Percentiles rank a stretch among this genome's conserved stretches.
These are phyloP conservation scores for Mustelus asterias DNA, from an alignment of 2,113 vertebrate genomes.

Conservation along the genomic window DNA sequence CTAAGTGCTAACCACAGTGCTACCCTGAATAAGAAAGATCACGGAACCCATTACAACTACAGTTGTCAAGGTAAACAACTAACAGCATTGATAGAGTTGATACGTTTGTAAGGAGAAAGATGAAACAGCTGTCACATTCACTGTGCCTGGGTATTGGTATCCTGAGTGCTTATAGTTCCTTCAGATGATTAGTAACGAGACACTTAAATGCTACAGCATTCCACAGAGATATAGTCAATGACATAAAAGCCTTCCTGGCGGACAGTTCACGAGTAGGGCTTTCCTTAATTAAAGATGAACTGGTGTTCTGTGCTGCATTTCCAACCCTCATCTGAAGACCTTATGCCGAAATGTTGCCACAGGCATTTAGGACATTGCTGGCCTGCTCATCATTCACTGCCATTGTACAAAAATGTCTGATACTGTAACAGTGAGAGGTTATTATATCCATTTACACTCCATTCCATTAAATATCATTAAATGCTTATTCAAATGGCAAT, in stretches of 20 bases:
- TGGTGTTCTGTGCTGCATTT: background rate
- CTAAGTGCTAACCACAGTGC: too few relatives aligned
- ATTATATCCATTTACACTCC: background rate
- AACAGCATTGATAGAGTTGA: background rate
- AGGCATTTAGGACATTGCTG: background rate
- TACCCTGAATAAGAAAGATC: background rate
- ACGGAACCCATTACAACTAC: background rate
- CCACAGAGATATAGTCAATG: background rate
- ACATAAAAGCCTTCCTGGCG: background rate
- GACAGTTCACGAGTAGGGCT: background rate
- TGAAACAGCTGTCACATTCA: background rate
- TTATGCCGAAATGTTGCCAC: background rate
- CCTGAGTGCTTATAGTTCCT: background rate
- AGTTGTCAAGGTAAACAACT: slow-evolving; percentile 7
- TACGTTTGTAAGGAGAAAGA: background rate
- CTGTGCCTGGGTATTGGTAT: background rate
- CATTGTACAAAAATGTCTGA: too few relatives aligned
- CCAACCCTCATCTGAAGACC: background rate
- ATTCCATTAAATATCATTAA: background rate
- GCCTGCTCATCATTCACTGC: background rate
- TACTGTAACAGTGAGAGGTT: background rate
- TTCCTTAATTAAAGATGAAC: background rate
- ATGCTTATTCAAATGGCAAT: background rate
- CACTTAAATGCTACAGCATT: background rate
- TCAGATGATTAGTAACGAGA: background rate